Conservation (phyloP, 2,888 invertebrate species). For the Cheilosia pagana region DNA sequence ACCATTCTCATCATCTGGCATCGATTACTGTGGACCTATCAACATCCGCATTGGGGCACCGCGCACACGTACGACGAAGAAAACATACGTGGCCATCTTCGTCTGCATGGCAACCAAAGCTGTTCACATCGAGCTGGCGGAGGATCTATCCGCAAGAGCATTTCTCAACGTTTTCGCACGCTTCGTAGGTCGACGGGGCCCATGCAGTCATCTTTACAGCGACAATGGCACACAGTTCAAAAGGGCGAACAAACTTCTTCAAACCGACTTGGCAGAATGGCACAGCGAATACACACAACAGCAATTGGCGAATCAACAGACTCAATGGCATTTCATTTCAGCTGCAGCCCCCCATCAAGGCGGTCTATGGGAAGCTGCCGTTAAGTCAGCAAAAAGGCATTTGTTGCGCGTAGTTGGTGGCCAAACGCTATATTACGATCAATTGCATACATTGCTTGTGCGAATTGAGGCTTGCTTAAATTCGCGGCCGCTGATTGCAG, state of each 20-base stretch:
- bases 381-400: too few species aligned
- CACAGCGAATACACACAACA: constrained; percentile 29
- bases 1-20: constrained; percentile 11
- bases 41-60: constrained; percentile 22
- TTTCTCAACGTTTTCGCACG: constrained; percentile 26
- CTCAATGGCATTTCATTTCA: too few species aligned
- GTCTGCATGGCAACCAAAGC: constrained; percentile 39
- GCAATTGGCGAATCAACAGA: too few species aligned
- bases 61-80: constrained; percentile 26
- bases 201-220: constrained; percentile 25
- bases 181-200: constrained; percentile 10
- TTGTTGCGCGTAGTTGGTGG: too few species aligned
- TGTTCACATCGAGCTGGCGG: constrained; percentile 21
- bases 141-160: constrained; percentile 30
- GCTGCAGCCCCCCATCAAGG: too few species aligned
- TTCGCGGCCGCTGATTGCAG: too few species aligned
- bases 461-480: too few species aligned
- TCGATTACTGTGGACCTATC: constrained; percentile 15
- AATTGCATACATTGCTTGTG: too few species aligned
- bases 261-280: constrained; percentile 12
- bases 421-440: too few species aligned
- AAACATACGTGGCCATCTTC: constrained; percentile 32
- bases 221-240: constrained; percentile 47
- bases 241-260: constrained; percentile 17
- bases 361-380: too few species aligned